phyloP scores from a whole-genome alignment of 2,888 invertebrate species.

The Leptinotarsa peninsularis region DNA sequence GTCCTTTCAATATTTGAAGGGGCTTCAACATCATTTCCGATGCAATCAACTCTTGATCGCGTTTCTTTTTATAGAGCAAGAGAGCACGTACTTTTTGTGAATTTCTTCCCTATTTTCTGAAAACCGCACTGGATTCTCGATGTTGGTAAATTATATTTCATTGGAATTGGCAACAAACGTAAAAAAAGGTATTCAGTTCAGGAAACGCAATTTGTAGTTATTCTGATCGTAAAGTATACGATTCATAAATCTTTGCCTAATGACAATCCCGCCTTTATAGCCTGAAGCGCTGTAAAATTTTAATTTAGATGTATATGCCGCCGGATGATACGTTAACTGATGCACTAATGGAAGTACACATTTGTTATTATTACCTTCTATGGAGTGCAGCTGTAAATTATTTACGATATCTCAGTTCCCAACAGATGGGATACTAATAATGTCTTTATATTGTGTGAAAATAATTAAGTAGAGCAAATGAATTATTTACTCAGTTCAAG shows the following conservation, averaged over 20 bases:
- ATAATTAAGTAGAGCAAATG: no score
- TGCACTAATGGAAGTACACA: slow-evolving; percentile 2
- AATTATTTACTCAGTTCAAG: no score
- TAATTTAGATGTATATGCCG: slow-evolving; percentile 20
- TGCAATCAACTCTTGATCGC: slow-evolving; percentile 30
- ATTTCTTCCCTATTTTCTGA: slow-evolving; percentile 23
- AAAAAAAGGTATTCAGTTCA: neutral
- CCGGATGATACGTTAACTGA: slow-evolving; percentile 6
- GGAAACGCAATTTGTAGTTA: slow-evolving; percentile 27
- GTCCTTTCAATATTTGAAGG: slow-evolving; percentile 31
- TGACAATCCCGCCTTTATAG: slow-evolving; percentile 14
- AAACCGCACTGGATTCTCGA: neutral
- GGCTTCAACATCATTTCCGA: slow-evolving; percentile 34
- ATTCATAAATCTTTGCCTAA: slow-evolving; percentile 24
- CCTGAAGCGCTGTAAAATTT: slow-evolving; percentile 18
- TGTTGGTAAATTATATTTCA: slow-evolving; percentile 20
- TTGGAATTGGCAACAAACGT: slow-evolving; percentile 13
- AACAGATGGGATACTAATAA: no score
- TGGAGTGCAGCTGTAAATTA: neutral
- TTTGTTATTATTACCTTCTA: neutral
- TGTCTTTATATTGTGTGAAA: no score
- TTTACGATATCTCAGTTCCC: neutral
- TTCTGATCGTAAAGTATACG: slow-evolving; percentile 22
- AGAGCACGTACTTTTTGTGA: slow-evolving; percentile 20
- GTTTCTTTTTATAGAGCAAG: slow-evolving; percentile 20